Evolutionary conservation across 2,113 vertebrate genomes (phyloP).

Genomic region (Peromyscus maniculatus): DNA sequence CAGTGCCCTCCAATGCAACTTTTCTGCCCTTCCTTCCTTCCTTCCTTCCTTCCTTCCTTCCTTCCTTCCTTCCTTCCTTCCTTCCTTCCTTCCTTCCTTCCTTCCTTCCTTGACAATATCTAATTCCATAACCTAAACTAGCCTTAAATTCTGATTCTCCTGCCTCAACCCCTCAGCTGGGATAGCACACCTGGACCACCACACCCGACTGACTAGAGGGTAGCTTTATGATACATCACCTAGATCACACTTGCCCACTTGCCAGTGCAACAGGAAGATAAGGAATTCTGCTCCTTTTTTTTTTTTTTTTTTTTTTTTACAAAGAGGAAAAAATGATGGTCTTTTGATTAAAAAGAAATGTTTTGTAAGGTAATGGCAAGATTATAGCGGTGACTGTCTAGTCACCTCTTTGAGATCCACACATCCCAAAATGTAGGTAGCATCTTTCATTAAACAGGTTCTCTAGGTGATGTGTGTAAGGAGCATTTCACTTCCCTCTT

Average conservation of each 20-base stretch:
- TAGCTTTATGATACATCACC: neutral
- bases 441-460: neutral
- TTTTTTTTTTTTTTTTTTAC: neutral
- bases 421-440: neutral
- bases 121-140: neutral
- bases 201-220: neutral
- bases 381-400: neutral
- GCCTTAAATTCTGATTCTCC: neutral
- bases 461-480: neutral
- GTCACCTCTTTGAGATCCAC: neutral
- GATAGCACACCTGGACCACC: neutral
- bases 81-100: neutral
- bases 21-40: neutral
- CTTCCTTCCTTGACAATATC: neutral
- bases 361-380: neutral
- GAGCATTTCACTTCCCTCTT: neutral
- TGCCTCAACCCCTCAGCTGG: neutral
- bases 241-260: neutral
- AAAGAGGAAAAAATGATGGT: neutral
- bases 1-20: neutral
- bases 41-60: neutral
- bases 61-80: neutral
- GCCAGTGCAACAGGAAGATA: neutral
- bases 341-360: neutral
- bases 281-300: neutral